Evolutionary conservation across 2,888 invertebrate species (phyloP), one percentile per base, ranked within the genome.

Genomic region (Epirrhoe alternata): DNA sequence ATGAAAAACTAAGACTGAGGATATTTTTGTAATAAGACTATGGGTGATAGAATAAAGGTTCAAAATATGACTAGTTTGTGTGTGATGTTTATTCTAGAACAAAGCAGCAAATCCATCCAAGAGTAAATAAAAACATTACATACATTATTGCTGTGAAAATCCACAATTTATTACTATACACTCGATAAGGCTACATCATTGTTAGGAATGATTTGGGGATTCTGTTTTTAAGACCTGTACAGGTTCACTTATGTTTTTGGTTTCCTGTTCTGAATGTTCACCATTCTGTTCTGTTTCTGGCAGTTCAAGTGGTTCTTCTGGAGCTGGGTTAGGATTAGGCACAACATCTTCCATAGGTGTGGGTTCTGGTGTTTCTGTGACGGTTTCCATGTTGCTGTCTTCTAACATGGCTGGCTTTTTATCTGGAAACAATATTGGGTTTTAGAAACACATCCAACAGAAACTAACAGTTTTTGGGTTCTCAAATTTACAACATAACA

Each of bases 181-280:
- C 52, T 64, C 47, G 61, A 58, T 50, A 54, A 35, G 10, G 61
- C 54, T 57, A 62, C 51, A 42, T 58, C 59, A 61, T 67, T 64
- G 79, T 79, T 81, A 81, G 77, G 84, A 82, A 78, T 82, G 78
- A 64, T 77, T 68, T 45, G 33, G 12, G 5, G 55, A 56, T n/a
- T 66, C 66, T 5, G 55, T 33, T 31, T 64, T 60, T 47, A 70
- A 60, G 6, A 52, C 35, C n/a, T 64, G 52, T 5, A 67, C 61
- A 55, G 47, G 65, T 0, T 24, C 64, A 38, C 3, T 33, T 33
- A 7, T 10, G 12, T 33, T 47, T 50, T 50, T 55, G 55, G 24
- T 59, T 51, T 54, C 54, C 35, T 50, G 47, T 38, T 60, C 52
- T 14, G 47, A 42, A 31, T 62, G 38, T 50, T 54, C 14, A 42